Evolutionary conservation across 2,888 invertebrate species (phyloP).

Genomic region (Epistrophe eligans): DNA sequence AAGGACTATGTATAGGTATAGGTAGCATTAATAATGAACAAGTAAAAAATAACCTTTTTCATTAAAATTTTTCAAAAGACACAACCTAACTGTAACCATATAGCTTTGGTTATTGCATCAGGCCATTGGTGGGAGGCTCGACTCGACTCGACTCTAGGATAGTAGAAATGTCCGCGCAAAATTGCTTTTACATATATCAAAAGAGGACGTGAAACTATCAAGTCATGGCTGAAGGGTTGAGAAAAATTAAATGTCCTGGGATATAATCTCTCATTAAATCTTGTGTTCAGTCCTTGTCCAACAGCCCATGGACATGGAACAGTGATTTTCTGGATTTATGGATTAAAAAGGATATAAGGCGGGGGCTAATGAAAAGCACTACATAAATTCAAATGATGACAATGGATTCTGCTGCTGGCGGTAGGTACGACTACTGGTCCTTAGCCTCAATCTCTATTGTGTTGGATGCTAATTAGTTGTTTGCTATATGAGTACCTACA

Average conservation of each 20-base stretch:
- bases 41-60: constrained; percentile 69
- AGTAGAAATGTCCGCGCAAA: constrained; percentile 56
- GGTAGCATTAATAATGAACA: constrained; percentile 48
- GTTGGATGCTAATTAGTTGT: constrained; percentile 62
- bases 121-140: constrained; percentile 10
- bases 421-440: constrained; percentile 21
- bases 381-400: constrained; percentile 58
- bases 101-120: constrained; percentile 12
- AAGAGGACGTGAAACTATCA: constrained; percentile 68
- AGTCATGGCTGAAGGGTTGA: constrained; percentile 71
- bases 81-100: constrained; percentile 6
- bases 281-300: constrained; percentile 72
- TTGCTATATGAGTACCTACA: background rate
- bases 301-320: constrained; percentile 74
- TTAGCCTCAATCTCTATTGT: constrained; percentile 19
- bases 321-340: constrained; percentile 73
- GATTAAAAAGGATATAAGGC: constrained; percentile 67
- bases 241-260: constrained; percentile 74
- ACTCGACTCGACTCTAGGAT: background rate
- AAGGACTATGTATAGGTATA: constrained; percentile 7
- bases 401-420: constrained; percentile 32
- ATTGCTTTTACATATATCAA: constrained; percentile 64
- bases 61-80: constrained; percentile 68
- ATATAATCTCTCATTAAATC: constrained; percentile 76
- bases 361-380: constrained; percentile 65